Evolutionary conservation across 2,888 invertebrate genomes (phyloP).

Genomic region (Neoascia interrupta): DNA sequence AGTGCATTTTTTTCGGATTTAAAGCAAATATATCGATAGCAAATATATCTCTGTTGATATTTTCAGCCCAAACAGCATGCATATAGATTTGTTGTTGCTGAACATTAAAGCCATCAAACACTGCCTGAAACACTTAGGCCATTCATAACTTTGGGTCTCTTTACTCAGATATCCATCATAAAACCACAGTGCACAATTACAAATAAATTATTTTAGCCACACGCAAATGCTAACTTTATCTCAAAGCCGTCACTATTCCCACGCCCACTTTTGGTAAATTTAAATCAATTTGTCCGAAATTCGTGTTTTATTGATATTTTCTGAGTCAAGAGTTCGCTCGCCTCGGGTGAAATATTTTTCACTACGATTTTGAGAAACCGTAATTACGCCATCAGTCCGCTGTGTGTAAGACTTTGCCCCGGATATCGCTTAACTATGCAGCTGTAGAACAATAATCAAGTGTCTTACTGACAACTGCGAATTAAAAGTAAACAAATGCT

Average conservation of each 20-base stretch:
- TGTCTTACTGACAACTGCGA: constrained; percentile 66
- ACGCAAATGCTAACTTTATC: constrained; percentile 64
- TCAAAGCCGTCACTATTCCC: constrained; percentile 65
- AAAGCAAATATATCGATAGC: too few species aligned
- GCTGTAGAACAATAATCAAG: constrained; percentile 69
- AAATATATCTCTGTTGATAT: too few species aligned
- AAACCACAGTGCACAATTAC: constrained; percentile 32
- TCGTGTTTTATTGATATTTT: constrained; percentile 64
- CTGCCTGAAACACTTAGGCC: background rate
- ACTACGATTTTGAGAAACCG: constrained; percentile 13
- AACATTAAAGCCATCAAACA: too few species aligned
- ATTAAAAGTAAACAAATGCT: constrained; percentile 67
- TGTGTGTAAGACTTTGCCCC: constrained; percentile 50
- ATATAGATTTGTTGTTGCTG: too few species aligned
- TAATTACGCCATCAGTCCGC: constrained; percentile 62
- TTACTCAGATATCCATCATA: constrained; percentile 42
- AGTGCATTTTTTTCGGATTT: too few species aligned
- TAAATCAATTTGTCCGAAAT: constrained; percentile 67
- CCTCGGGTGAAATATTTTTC: constrained; percentile 31
- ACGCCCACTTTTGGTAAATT: constrained; percentile 65
- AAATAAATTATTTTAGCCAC: constrained; percentile 56
- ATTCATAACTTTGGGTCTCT: constrained; percentile 57
- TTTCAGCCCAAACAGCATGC: too few species aligned
- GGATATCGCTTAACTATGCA: constrained; percentile 66
- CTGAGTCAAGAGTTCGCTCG: constrained; percentile 35